Evolutionary conservation across 2,888 invertebrate species (phyloP), one percentile per base, ranked within the genome.

Genomic region (Drosophila robusta): DNA sequence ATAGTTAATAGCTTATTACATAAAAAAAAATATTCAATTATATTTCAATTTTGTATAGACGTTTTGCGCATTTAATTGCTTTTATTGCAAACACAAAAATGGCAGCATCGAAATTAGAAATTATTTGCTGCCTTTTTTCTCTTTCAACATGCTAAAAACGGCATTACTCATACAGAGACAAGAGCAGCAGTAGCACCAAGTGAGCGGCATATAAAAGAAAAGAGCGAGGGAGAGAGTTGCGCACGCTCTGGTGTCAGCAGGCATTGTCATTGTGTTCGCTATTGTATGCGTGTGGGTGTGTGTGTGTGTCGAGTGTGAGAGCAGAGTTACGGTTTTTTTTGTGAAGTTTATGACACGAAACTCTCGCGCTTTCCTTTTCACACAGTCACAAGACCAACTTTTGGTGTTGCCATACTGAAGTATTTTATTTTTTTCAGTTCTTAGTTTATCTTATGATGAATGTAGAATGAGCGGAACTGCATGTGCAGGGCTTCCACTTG

Each of bases 331-430:
- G 45, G 70, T 50, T 57, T 65, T 71, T 75, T 67, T 61, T 50
- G 69, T 75, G 76, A 70, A 83, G 88, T 88, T 88, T 76, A 74
- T 87, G 74, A 64, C 65, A 63, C 57, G 63, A 77, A 80, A 47
- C 78, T 62, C 68, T 62, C 68, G 84, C 70, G 81, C 81, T 76
- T 70, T 78, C 79, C 68, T 73, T 78, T 71, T 79, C 70, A 56
- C 69, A 68, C 82, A 83, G 85, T 85, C 85, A 85, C 85, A 85
- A 85, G 85, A 85, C 85, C 69, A 65, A 65, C 58, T 51, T 57
- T 61, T 65, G 70, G 83, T 60, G 89, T 85, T 85, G 89, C 85
- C 85, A 88, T 54, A 85, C 60, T 58, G 11, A 65, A 70, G 54
- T 49, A 54, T 52, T 68, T 57, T 70, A 41, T 41, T 69, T 72